These are phyloP conservation scores for Siphonodentalium dalli DNA, from an alignment of 2,888 invertebrate genomes.

Conservation along the genomic window DNA sequence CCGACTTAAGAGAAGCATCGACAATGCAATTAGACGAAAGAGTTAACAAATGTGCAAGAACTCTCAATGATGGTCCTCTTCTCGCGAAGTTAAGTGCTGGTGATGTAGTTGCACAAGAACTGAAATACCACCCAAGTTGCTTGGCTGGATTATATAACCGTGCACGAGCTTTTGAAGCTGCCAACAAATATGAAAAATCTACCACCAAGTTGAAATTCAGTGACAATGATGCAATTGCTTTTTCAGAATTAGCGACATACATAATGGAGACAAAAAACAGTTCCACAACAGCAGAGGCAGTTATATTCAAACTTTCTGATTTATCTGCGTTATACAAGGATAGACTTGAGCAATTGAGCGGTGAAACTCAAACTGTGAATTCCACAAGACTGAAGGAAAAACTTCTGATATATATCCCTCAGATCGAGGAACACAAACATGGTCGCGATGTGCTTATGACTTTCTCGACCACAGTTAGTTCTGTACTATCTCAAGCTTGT, in stretches of 20 bases:
- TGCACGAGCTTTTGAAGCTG: constrained; percentile 15
- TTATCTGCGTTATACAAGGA: not conserved
- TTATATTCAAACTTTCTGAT: not conserved
- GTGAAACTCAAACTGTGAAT: too few species aligned
- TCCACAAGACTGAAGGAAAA: too few species aligned
- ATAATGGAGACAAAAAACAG: not conserved
- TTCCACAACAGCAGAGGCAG: too few species aligned
- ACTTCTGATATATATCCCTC: too few species aligned
- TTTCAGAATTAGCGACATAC: not conserved
- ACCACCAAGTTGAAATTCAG: not conserved
- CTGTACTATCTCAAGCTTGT: too few species aligned
- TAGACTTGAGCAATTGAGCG: too few species aligned
- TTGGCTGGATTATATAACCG: constrained; percentile 26
- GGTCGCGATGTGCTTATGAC: too few species aligned
- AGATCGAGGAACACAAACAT: too few species aligned
- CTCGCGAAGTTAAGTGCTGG: constrained; percentile 28
- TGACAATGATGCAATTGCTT: not conserved
- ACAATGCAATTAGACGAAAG: constrained; percentile 29
- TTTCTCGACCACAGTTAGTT: too few species aligned
- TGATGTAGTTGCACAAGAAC: constrained; percentile 34
- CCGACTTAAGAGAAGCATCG: constrained; percentile 25
- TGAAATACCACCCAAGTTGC: constrained; percentile 29
- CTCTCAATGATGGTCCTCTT: constrained; percentile 27
- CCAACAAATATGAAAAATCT: not conserved
- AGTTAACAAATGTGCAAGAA: constrained; percentile 25